Evolutionary conservation across 2,797 vertebrate genomes (phyloP).

Genomic region (Falco concolor): DNA sequence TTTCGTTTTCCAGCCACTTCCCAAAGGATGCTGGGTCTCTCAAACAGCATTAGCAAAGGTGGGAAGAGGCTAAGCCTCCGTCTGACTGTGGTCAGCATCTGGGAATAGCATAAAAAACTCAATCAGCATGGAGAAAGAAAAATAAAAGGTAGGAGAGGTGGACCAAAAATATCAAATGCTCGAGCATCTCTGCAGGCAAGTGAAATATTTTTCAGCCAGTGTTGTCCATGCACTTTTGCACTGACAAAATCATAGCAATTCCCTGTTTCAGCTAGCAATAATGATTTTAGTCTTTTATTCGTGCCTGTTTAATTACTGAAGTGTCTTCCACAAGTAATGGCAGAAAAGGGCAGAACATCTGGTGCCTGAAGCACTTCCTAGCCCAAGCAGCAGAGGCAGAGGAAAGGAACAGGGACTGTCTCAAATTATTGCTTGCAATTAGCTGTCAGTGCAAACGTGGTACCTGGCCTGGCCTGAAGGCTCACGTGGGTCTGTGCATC

Average conservation of each 20-base stretch:
- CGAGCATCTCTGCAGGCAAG: background rate
- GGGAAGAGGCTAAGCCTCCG: background rate
- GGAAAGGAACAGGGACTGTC: background rate
- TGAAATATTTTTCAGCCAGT: background rate
- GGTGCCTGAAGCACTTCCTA: background rate
- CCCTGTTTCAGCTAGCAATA: background rate
- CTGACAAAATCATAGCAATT: background rate
- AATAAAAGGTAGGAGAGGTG: background rate
- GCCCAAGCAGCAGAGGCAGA: background rate
- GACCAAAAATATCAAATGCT: background rate
- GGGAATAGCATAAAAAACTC: background rate
- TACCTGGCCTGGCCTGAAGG: background rate
- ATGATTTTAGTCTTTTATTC: background rate
- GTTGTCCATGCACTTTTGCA: background rate
- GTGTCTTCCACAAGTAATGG: background rate
- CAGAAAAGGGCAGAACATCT: background rate
- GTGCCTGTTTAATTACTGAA: background rate
- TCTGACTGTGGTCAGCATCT: accelerated
- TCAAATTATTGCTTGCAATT: background rate
- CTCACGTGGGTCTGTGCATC: background rate
- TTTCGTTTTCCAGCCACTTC: background rate
- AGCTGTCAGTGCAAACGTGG: background rate
- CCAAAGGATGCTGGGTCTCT: accelerated
- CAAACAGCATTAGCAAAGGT: background rate
- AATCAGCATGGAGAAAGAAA: accelerated